Evolutionary conservation across 2,888 invertebrate species (phyloP).

Genomic region (Platycheirus albimanus): DNA sequence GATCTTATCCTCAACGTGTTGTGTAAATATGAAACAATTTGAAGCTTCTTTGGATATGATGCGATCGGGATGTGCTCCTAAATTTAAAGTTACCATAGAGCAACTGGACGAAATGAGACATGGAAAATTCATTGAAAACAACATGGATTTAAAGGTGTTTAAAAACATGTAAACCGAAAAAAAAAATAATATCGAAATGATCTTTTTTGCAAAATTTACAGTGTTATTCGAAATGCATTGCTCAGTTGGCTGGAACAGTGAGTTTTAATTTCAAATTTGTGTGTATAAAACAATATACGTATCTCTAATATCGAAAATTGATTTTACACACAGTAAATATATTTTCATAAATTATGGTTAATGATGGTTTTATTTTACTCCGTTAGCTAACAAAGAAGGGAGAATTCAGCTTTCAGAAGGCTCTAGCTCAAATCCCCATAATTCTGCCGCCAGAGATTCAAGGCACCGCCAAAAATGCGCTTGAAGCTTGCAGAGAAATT

Average conservation of each 20-base stretch:
- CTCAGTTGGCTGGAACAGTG: slow-evolving; percentile 80
- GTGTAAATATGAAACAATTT: slow-evolving; percentile 80
- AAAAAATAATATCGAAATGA: not conserved
- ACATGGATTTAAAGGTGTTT: slow-evolving; percentile 78
- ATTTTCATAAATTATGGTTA: not conserved
- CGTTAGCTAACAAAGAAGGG: slow-evolving; percentile 79
- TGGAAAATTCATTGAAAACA: slow-evolving; percentile 78
- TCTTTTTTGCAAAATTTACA: slow-evolving; percentile 63
- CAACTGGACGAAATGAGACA: slow-evolving; percentile 77
- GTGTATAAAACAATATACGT: slow-evolving; percentile 1
- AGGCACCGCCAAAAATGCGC: slow-evolving; percentile 76
- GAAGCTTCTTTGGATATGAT: slow-evolving; percentile 80
- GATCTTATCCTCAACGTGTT: not conserved
- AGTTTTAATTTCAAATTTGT: slow-evolving; percentile 61
- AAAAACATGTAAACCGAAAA: no score
- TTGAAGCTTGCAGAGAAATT: slow-evolving; percentile 78
- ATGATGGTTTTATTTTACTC: not conserved
- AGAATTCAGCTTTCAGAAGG: slow-evolving; percentile 79
- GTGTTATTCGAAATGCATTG: slow-evolving; percentile 81
- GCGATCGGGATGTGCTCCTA: slow-evolving; percentile 80
- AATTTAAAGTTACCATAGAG: slow-evolving; percentile 78
- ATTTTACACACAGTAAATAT: slow-evolving; percentile 12
- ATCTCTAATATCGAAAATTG: no score
- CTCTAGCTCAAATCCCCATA: slow-evolving; percentile 79
- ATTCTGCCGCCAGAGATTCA: slow-evolving; percentile 79